Conservation (phyloP, 2,113 vertebrate genomes). For the Dicentrarchus labrax region DNA sequence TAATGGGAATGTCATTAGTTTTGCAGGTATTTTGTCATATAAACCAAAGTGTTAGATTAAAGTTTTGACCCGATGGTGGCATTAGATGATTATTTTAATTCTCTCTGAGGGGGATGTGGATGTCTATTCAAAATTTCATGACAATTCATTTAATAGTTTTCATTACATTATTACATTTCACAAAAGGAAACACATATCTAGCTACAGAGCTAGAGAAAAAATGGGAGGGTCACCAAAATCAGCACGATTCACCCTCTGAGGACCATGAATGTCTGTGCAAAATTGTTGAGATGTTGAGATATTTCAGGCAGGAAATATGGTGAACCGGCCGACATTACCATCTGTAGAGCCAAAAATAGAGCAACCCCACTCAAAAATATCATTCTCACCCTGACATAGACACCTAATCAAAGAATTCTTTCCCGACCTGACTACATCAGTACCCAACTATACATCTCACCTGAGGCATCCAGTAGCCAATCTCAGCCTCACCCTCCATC, state of each 20-base stretch:
- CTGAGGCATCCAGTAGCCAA: conserved; percentile 45
- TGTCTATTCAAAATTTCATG: not conserved
- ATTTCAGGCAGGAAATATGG: not conserved
- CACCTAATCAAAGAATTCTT: conserved; percentile 3
- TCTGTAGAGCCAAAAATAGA: not conserved
- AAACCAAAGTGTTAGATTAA: not conserved
- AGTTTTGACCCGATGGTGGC: not conserved
- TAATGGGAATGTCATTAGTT: no score
- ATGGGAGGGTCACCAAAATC: not conserved
- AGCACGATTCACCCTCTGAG: not conserved
- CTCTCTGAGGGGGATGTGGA: no score
- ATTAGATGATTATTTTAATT: not conserved
- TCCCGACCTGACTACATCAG: conserved; percentile 19
- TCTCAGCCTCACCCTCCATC: conserved; percentile 40
- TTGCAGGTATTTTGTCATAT: no score
- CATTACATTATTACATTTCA: no score
- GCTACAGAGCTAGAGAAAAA: not conserved
- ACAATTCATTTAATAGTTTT: not conserved
- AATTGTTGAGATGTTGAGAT: not conserved
- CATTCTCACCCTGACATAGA: conserved; percentile 3
- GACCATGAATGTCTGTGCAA: not conserved
- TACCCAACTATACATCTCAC: conserved; percentile 45
- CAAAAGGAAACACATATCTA: no score
- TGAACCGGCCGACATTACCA: not conserved
- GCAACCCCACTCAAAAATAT: not conserved